Evolutionary conservation across 2,888 invertebrate species (phyloP).

Genomic region (Diplolepis rosae): DNA sequence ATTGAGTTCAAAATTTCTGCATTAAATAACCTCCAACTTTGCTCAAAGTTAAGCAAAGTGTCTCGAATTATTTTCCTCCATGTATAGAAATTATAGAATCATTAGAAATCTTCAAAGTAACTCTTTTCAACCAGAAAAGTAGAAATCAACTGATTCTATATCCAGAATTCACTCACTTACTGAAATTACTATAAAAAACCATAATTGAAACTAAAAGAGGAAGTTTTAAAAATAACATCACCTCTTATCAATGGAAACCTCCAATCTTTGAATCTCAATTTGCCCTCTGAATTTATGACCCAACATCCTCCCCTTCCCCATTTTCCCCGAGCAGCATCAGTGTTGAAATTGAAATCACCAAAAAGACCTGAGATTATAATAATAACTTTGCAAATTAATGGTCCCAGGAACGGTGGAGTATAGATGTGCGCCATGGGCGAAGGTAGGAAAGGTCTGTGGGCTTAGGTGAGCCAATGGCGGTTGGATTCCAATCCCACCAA

Average conservation of each 20-base stretch:
- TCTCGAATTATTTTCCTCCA: too few species aligned
- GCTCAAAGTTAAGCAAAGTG: too few species aligned
- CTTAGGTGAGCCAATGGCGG: slow-evolving; percentile 21
- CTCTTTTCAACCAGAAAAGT: too few species aligned
- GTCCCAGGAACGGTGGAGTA: slow-evolving; percentile 9
- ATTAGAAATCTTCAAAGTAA: too few species aligned
- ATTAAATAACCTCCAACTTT: too few species aligned
- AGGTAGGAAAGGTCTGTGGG: slow-evolving; percentile 11
- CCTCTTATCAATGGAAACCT: neutral
- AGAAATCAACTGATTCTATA: too few species aligned
- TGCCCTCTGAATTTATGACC: neutral
- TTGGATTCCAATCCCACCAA: neutral
- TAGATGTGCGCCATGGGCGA: neutral
- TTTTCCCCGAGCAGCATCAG: neutral
- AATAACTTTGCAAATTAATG: slow-evolving; percentile 50
- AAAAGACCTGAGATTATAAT: slow-evolving; percentile 41
- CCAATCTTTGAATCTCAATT: slow-evolving; percentile 6
- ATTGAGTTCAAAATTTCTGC: too few species aligned
- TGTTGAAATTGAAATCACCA: neutral
- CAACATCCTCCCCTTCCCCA: neutral
- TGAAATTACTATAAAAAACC: too few species aligned
- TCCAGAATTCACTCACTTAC: too few species aligned
- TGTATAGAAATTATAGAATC: too few species aligned
- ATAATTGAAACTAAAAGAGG: too few species aligned
- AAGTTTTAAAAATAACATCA: neutral